Conservation (phyloP, 1,140 invertebrate genomes). For the Ylistrum balloti region DNA sequence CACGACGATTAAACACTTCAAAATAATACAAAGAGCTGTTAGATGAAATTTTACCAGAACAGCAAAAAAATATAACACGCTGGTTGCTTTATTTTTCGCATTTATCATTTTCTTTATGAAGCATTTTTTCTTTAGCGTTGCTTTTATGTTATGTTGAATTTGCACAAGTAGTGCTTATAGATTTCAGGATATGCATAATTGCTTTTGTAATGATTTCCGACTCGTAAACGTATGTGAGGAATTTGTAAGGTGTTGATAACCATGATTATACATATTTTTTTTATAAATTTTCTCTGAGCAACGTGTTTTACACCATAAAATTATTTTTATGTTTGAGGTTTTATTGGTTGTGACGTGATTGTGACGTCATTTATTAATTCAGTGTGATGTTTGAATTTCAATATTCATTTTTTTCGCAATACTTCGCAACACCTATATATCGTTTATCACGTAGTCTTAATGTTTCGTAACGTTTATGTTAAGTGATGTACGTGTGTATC, state of each 20-base stretch:
- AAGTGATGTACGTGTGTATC: not conserved
- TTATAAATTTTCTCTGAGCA: not conserved
- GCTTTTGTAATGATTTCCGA: not conserved
- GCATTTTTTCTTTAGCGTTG: not conserved
- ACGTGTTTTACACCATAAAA: not conserved
- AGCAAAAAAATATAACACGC: too few relatives aligned
- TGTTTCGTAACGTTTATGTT: not conserved
- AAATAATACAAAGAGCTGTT: too few relatives aligned
- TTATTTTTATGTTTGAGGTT: not conserved
- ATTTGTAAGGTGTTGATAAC: not conserved
- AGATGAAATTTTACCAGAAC: too few relatives aligned
- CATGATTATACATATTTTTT: not conserved
- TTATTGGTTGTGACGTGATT: not conserved
- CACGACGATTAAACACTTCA: too few relatives aligned
- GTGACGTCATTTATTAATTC: not conserved
- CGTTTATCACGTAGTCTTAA: not conserved
- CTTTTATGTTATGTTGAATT: not conserved
- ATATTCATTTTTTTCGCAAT: not conserved
- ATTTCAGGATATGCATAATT: not conserved
- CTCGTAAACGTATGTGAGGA: not conserved
- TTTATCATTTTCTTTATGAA: too few relatives aligned
- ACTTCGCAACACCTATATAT: not conserved
- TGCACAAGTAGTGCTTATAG: conserved; percentile 23
- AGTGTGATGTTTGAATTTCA: not conserved
- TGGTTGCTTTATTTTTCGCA: too few relatives aligned